Evolutionary conservation across 2,113 vertebrate genomes (phyloP).

Genomic region (Notarius quadriscutis): DNA sequence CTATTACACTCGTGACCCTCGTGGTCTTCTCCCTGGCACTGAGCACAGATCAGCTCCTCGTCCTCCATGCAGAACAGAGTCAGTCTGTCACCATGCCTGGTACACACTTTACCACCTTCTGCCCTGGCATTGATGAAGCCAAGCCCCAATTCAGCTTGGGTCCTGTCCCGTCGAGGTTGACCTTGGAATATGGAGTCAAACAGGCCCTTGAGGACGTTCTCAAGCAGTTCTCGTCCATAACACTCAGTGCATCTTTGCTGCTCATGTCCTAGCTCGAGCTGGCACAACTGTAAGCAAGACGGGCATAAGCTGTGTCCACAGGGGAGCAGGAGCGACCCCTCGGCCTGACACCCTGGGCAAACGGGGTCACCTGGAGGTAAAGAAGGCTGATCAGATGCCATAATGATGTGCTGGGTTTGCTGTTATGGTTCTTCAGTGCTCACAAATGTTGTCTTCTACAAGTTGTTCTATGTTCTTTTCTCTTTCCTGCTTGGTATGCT

Average conservation of each 20-base stretch:
- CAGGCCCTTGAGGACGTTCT: slow-evolving; percentile 51
- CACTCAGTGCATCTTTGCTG: slow-evolving; percentile 57
- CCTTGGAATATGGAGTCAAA: slow-evolving; percentile 59
- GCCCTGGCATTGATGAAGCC: not conserved
- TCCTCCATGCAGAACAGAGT: slow-evolving; percentile 60
- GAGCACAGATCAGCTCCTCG: slow-evolving; percentile 53
- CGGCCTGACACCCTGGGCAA: slow-evolving; percentile 57
- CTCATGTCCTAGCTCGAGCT: slow-evolving; percentile 51
- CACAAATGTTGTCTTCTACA: not conserved
- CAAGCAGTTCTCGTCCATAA: slow-evolving; percentile 57
- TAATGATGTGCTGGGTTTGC: not conserved
- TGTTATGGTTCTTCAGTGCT: not conserved
- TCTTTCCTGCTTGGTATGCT: not conserved
- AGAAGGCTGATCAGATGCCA: slow-evolving; percentile 39
- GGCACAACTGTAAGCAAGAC: slow-evolving; percentile 54
- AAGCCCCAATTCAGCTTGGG: not conserved
- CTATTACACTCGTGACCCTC: slow-evolving; percentile 53
- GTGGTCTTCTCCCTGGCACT: slow-evolving; percentile 56
- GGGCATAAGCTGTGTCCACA: slow-evolving; percentile 62
- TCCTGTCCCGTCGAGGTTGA: slow-evolving; percentile 41
- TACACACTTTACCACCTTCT: slow-evolving; percentile 33
- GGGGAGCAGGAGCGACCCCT: slow-evolving; percentile 48
- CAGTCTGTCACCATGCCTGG: slow-evolving; percentile 46
- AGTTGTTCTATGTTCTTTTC: not conserved
- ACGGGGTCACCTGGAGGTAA: slow-evolving; percentile 12